Evolutionary conservation across 2,888 invertebrate genomes (phyloP).

Genomic region (Coecobrya sp.): DNA sequence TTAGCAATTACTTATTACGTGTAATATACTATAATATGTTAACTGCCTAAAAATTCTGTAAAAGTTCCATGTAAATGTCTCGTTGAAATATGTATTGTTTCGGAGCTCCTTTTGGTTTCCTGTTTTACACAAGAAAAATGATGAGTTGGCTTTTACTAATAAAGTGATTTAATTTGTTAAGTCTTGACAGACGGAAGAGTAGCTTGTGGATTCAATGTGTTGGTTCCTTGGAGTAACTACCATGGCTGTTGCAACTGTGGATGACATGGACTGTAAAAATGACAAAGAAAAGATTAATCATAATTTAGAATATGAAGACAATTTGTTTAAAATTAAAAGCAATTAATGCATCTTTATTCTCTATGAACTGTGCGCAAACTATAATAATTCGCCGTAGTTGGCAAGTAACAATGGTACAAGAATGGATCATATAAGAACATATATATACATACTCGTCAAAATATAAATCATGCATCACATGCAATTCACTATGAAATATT

Average conservation of each 20-base stretch:
- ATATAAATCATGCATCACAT: too few relatives aligned
- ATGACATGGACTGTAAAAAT: constrained; percentile 85
- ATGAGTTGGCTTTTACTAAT: not conserved
- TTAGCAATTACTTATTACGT: too few relatives aligned
- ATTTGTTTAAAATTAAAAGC: not conserved
- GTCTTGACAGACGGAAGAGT: constrained; percentile 85
- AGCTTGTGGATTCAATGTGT: constrained; percentile 81
- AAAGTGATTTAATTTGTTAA: constrained; percentile 77
- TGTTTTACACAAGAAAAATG: constrained; percentile 12
- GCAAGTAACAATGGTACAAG: too few relatives aligned
- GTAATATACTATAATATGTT: not conserved
- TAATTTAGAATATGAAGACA: constrained; percentile 10
- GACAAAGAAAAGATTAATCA: constrained; percentile 46
- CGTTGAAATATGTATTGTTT: constrained; percentile 72
- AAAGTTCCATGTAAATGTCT: constrained; percentile 26
- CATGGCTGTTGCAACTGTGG: constrained; percentile 82
- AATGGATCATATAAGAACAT: too few relatives aligned
- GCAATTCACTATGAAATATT: too few relatives aligned
- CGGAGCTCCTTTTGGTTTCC: constrained; percentile 67
- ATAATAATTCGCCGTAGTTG: too few relatives aligned
- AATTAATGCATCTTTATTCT: too few relatives aligned
- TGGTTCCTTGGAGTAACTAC: constrained; percentile 81
- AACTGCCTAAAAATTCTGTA: not conserved
- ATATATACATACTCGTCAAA: too few relatives aligned
- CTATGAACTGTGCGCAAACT: too few relatives aligned